These are phyloP conservation scores for Xestia sexstrigata DNA, from an alignment of 2,888 invertebrate species.

Conservation along the genomic window DNA sequence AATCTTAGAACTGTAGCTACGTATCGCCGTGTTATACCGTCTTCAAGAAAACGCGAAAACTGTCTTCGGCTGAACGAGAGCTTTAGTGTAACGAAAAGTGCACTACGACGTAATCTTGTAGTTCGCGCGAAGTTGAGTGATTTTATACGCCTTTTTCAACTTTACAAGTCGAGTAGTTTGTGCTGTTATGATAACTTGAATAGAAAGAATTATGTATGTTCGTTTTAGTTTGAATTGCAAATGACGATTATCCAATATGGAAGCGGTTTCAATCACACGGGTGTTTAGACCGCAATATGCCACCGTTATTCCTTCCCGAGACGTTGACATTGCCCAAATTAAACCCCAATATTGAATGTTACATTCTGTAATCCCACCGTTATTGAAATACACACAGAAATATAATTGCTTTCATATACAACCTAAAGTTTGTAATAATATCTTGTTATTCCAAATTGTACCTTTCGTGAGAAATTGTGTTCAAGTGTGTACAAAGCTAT, in stretches of 20 bases:
- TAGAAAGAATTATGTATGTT: no score
- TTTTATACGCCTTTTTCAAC: slow-evolving; percentile 30
- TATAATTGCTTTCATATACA: slow-evolving; percentile 40
- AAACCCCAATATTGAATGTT: slow-evolving; percentile 77
- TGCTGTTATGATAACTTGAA: slow-evolving; percentile 48
- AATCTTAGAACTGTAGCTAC: slow-evolving; percentile 57
- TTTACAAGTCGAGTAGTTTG: slow-evolving; percentile 25
- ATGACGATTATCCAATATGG: slow-evolving; percentile 77
- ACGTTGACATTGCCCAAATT: slow-evolving; percentile 79
- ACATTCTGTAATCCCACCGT: slow-evolving; percentile 68
- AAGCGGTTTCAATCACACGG: slow-evolving; percentile 80
- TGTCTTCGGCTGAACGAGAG: slow-evolving; percentile 58
- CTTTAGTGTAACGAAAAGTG: slow-evolving; percentile 64
- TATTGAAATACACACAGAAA: slow-evolving; percentile 61
- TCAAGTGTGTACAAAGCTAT: slow-evolving; percentile 15
- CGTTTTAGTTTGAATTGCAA: slow-evolving; percentile 77
- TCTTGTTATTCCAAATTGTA: slow-evolving; percentile 5
- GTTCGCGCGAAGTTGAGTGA: slow-evolving; percentile 46
- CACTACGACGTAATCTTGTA: slow-evolving; percentile 63
- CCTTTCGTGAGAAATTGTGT: slow-evolving; percentile 16
- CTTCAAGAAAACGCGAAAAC: slow-evolving; percentile 58
- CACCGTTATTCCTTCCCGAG: slow-evolving; percentile 69
- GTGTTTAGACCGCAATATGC: slow-evolving; percentile 79
- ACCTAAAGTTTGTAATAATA: slow-evolving; percentile 19
- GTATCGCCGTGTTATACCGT: slow-evolving; percentile 49